Conservation (phyloP, 2,888 invertebrate species). For the Trichogramma evanescens region DNA sequence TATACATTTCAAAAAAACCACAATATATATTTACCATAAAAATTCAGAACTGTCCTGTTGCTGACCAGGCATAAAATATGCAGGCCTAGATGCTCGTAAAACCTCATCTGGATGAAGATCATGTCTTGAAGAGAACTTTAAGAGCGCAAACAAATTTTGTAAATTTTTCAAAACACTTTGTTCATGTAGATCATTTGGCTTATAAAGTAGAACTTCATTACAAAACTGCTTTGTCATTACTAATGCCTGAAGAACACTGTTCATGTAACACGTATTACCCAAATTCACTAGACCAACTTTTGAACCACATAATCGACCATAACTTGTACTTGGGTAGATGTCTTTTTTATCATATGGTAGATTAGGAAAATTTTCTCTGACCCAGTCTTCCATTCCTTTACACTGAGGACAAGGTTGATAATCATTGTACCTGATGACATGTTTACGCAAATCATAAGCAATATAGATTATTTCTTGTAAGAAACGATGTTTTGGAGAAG, state of each 20-base stretch:
- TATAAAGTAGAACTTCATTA: slow-evolving; percentile 54
- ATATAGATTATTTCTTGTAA: too few species aligned
- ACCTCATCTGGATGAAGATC: slow-evolving; percentile 68
- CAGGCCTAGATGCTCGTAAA: slow-evolving; percentile 64
- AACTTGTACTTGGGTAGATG: slow-evolving; percentile 15
- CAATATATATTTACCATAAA: slow-evolving; percentile 53
- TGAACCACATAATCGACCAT: slow-evolving; percentile 33
- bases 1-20: slow-evolving; percentile 1
- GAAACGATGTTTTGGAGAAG: too few species aligned
- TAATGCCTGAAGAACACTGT: slow-evolving; percentile 77
- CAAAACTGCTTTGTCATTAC: slow-evolving; percentile 76
- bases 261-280: slow-evolving; percentile 86
- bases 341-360: too few species aligned
- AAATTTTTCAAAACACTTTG: slow-evolving; percentile 53
- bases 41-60: slow-evolving; percentile 89
- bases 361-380: too few species aligned
- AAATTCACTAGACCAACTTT: slow-evolving; percentile 74
- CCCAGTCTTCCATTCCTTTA: slow-evolving; percentile 17
- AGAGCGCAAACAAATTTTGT: slow-evolving; percentile 66
- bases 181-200: slow-evolving; percentile 26
- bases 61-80: slow-evolving; percentile 67
- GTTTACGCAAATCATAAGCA: too few species aligned
- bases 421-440: too few species aligned
- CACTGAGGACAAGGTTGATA: too few species aligned
- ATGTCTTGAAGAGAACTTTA: slow-evolving; percentile 61